These are phyloP conservation scores for Argyrosomus japonicus DNA, from an alignment of 2,113 vertebrate genomes.

Conservation along the genomic window DNA sequence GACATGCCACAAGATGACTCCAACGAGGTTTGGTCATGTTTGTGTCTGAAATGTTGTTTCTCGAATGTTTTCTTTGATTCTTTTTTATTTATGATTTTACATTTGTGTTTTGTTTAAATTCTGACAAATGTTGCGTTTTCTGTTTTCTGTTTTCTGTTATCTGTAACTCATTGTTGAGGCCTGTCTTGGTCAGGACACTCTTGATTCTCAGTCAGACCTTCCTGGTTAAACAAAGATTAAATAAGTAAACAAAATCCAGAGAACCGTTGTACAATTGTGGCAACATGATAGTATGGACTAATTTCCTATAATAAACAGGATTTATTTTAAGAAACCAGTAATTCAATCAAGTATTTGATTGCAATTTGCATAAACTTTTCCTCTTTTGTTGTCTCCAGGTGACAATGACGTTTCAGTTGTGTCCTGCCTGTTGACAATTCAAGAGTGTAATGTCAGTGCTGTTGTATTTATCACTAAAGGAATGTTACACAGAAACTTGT, in stretches of 20 bases:
- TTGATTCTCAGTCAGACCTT: neutral
- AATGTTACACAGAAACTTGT: neutral
- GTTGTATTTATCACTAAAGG: too few species aligned
- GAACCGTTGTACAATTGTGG: neutral
- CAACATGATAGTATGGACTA: neutral
- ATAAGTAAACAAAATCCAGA: neutral
- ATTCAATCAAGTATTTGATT: neutral
- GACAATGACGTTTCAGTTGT: too few species aligned
- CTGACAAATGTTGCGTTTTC: neutral
- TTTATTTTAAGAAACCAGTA: neutral
- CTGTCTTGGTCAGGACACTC: neutral
- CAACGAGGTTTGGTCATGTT: constrained; percentile 84
- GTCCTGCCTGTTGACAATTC: neutral
- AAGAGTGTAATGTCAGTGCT: neutral
- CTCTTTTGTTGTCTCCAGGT: too few species aligned
- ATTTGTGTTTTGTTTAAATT: neutral
- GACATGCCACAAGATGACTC: constrained; percentile 86
- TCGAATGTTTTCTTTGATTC: neutral
- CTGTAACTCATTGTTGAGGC: neutral
- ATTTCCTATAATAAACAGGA: neutral
- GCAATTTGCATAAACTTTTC: neutral
- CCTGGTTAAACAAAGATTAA: neutral
- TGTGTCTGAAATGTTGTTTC: neutral
- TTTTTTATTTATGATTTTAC: neutral
- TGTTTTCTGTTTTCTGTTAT: neutral